Conservation (phyloP, 1,140 invertebrate species). For the Brachionus plicatilis region DNA sequence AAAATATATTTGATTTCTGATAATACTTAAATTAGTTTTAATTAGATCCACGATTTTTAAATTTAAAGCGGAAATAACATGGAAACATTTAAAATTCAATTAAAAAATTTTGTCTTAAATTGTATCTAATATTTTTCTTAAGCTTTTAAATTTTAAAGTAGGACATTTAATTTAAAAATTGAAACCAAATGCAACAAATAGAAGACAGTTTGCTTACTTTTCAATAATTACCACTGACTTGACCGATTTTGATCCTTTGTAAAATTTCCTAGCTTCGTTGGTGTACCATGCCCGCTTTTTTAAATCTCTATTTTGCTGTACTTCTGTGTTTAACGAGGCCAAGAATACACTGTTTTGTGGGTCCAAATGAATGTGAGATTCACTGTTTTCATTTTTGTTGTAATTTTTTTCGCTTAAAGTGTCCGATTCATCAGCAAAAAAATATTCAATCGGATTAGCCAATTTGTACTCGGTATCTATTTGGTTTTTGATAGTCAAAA, state of each 20-base stretch:
- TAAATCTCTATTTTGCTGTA: background rate
- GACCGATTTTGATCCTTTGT: background rate
- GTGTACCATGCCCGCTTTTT: slow-evolving; percentile 8
- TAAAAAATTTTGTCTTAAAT: no score
- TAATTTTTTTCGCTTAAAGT: background rate
- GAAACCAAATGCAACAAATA: no score
- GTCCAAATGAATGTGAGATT: background rate
- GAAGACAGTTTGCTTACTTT: background rate
- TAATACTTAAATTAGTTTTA: no score
- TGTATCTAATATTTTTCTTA: no score
- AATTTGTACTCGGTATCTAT: background rate
- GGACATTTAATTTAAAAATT: no score
- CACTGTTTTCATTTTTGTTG: background rate
- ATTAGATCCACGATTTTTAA: no score
- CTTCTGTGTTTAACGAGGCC: background rate
- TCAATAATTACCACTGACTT: slow-evolving; percentile 3
- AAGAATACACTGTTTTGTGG: background rate
- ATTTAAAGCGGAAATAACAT: no score
- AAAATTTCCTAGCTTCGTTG: background rate
- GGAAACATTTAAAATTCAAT: no score
- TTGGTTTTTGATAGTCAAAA: background rate
- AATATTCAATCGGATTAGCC: background rate
- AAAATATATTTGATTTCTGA: no score
- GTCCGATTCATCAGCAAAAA: background rate
- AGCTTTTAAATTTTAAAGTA: no score